Base-by-base conservation (phyloP, 2,888 invertebrate species). In the Volucella zonaria region DNA sequence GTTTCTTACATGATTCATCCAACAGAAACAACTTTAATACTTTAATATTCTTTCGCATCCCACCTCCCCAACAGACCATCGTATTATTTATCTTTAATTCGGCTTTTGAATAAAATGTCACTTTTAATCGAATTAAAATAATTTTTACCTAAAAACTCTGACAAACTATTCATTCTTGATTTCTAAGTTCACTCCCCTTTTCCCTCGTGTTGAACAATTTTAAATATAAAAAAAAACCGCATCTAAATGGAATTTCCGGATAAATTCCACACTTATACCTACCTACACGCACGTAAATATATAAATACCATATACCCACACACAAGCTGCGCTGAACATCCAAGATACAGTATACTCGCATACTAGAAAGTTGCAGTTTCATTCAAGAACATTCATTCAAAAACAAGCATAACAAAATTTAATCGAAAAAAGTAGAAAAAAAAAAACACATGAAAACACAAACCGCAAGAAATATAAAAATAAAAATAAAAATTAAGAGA, bases 191-290 rank as follows among this genome's bases (percentile, higher is more conserved):
- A 31, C 31, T 31, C 31, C 31, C 6, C 31, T 54, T 42, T 42
- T 49, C 8, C 12, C 10, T 18, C 56, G 15, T n/a, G 12, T 38
- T 31, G 40, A 10, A 2, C 14, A 64, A 14, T 14, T 47, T 23
- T 52, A 61, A 8, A 54, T 49, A 47, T 23, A 42, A 62, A 47
- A 14, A 40, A 18, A 43, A 4, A 12, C 61, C 61, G 47, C 61
- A 43, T 56, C 62, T 51, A 31, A 64, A 68, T 68, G 73, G 73
- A 78, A 82, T 82, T 78, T 82, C 82, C 82, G 67, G 54, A 43
- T 18, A 64, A 12, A 42, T 6, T 31, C 31, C 31, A 31, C 4
- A 31, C 31, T 31, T 31, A 31, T 31, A 31, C 31, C 6, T 31
- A 31, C 31, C 6, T 31, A 6, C 6, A 1, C 31, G 31, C 31